Evolutionary conservation across 2,888 invertebrate species (phyloP).

Genomic region (Lasioglossum marginatum): DNA sequence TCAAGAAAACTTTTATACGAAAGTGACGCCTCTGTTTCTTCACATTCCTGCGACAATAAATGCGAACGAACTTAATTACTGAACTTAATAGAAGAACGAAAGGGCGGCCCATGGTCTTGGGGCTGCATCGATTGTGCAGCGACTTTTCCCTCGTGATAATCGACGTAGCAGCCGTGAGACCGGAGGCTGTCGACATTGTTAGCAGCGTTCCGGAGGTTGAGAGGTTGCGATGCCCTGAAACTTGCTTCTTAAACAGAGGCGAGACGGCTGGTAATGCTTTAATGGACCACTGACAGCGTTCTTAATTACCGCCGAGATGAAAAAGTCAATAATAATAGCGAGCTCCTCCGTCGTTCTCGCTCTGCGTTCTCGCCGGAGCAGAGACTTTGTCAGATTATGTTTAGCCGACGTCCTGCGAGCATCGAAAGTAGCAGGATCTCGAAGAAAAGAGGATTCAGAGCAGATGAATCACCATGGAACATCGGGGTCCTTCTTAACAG

Average conservation of each 20-base stretch:
- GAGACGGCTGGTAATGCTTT: conserved; percentile 58
- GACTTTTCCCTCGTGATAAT: conserved; percentile 25
- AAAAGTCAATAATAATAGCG: conserved; percentile 50
- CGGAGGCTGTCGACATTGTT: conserved; percentile 34
- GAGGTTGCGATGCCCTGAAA: conserved; percentile 43
- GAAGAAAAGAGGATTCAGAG: background rate
- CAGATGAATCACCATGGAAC: background rate
- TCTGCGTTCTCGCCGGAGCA: background rate
- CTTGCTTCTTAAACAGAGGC: conserved; percentile 51
- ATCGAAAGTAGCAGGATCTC: background rate
- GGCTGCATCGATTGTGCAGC: background rate
- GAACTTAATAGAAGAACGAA: background rate
- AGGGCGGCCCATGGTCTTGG: background rate
- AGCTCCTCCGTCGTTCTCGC: conserved; percentile 2
- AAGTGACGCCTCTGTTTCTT: no score
- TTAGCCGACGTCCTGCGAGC: background rate
- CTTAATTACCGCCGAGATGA: conserved; percentile 45
- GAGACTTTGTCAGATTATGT: conserved; percentile 10
- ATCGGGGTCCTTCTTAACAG: background rate
- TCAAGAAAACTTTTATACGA: no score
- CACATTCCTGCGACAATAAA: no score
- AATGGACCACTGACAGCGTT: conserved; percentile 59
- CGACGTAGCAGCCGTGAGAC: background rate
- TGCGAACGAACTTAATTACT: no score
- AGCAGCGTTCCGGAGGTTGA: conserved; percentile 38